Evolutionary conservation across 2,888 invertebrate species (phyloP).

Genomic region (Aquatica leii): DNA sequence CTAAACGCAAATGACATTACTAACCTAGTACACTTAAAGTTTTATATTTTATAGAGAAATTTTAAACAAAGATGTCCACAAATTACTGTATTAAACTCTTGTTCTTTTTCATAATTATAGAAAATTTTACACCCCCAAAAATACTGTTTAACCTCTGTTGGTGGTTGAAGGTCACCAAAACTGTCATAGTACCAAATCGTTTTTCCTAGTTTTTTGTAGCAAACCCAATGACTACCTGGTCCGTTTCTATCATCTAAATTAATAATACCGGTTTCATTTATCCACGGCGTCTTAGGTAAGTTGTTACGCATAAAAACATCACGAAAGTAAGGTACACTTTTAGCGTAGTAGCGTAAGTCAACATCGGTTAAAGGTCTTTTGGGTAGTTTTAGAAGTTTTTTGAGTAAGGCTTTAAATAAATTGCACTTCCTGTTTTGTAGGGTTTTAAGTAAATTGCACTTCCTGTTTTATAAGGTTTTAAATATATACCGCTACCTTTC

Average conservation of each 20-base stretch:
- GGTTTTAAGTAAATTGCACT: conserved; percentile 10
- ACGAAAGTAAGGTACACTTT: conserved; percentile 39
- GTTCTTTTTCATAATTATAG: conserved; percentile 30
- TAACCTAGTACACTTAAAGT: background rate
- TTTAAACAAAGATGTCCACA: conserved; percentile 39
- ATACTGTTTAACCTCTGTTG: conserved; percentile 34
- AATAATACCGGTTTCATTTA: conserved; percentile 35
- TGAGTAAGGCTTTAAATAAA: conserved; percentile 21
- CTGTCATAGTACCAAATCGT: conserved; percentile 53
- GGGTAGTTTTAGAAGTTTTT: conserved; percentile 35
- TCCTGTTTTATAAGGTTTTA: conserved; percentile 36
- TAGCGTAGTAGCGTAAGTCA: conserved; percentile 38
- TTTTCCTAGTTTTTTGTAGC: conserved; percentile 49
- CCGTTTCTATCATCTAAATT: conserved; percentile 48
- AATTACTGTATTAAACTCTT: conserved; percentile 28
- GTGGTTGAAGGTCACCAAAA: conserved; percentile 53
- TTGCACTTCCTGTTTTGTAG: background rate
- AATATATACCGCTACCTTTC: conserved; percentile 40
- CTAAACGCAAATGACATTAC: background rate
- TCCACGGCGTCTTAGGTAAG: background rate
- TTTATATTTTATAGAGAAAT: conserved; percentile 34
- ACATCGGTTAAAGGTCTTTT: conserved; percentile 39
- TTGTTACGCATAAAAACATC: conserved; percentile 47
- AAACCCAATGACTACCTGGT: conserved; percentile 54
- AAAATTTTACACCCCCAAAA: conserved; percentile 19